Evolutionary conservation across 2,888 invertebrate species (phyloP).

Genomic region (Balanococcus diminutus): DNA sequence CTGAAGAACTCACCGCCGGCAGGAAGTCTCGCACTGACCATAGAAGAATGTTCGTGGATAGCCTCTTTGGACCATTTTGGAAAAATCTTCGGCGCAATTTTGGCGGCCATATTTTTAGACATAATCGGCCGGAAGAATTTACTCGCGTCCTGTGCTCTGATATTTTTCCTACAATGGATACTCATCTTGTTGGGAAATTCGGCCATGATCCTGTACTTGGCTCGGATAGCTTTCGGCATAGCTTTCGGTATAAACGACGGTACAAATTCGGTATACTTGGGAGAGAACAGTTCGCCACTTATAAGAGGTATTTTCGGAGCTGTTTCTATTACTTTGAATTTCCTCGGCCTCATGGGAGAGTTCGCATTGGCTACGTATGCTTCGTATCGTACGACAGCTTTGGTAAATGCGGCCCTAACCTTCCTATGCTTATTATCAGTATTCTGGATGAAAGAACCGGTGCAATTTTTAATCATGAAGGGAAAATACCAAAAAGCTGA

Average conservation of each 20-base stretch:
- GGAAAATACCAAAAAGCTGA: constrained; percentile 29
- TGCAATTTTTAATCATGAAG: constrained; percentile 19
- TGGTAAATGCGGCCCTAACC: background rate
- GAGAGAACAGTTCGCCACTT: background rate
- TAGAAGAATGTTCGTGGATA: constrained; percentile 8
- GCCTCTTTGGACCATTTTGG: constrained; percentile 5
- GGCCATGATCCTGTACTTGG: background rate
- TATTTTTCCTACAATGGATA: background rate
- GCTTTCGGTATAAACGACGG: constrained; percentile 28
- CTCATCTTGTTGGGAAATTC: background rate
- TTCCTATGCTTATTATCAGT: constrained; percentile 6
- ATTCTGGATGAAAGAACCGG: constrained; percentile 19
- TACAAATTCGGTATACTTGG: constrained; percentile 3
- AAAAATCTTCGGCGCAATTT: background rate
- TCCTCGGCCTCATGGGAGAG: background rate
- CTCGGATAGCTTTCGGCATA: background rate
- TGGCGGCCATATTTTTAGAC: background rate
- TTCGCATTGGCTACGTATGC: background rate
- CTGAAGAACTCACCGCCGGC: background rate
- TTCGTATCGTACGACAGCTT: background rate
- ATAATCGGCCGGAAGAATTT: background rate
- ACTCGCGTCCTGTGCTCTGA: background rate
- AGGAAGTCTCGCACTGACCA: background rate
- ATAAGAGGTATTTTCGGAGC: constrained; percentile 19
- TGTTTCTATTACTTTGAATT: background rate